These are phyloP conservation scores for Palythoa grandis DNA, from an alignment of 92 coral and sea anemone genomes.

Conservation along the genomic window DNA sequence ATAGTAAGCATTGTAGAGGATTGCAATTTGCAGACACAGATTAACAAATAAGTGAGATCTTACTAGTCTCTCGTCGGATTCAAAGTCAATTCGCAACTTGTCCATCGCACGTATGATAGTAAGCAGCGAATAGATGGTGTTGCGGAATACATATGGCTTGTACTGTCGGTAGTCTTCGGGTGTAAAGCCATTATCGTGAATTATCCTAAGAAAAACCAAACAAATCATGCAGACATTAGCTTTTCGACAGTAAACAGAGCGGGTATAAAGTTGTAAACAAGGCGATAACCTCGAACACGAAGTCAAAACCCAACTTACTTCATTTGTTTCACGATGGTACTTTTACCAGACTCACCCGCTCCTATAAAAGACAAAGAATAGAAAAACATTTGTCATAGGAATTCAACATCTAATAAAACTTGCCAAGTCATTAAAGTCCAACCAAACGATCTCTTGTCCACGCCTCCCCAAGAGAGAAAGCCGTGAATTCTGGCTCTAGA, in stretches of 20 bases:
- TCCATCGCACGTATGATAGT: slow-evolving; percentile 98
- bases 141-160: slow-evolving; percentile 92
- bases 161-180: slow-evolving; percentile 96
- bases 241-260: slow-evolving; percentile 72
- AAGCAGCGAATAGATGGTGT: slow-evolving; percentile 90
- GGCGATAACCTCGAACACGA: slow-evolving; percentile 60
- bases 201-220: slow-evolving; percentile 86
- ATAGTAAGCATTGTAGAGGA: slow-evolving; percentile 34
- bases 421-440: slow-evolving; percentile 41
- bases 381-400: slow-evolving; percentile 35
- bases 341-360: slow-evolving; percentile 99
- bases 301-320: slow-evolving; percentile 79
- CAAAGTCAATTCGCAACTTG: slow-evolving; percentile 96
- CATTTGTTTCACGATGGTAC: slow-evolving; percentile 99
- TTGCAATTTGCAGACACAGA: slow-evolving; percentile 43
- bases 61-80: slow-evolving; percentile 95
- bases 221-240: slow-evolving; percentile 73
- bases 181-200: slow-evolving; percentile 98
- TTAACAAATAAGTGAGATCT: slow-evolving; percentile 50
- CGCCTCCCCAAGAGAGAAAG: slow-evolving; percentile 48
- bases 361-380: slow-evolving; percentile 67
- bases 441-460: slow-evolving; percentile 47
- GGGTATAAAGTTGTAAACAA: slow-evolving; percentile 79
- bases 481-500: slow-evolving; percentile 18
- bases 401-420: slow-evolving; percentile 42